Conservation (phyloP, 2,888 invertebrate species). For the Nematopogon swammerdamellus region DNA sequence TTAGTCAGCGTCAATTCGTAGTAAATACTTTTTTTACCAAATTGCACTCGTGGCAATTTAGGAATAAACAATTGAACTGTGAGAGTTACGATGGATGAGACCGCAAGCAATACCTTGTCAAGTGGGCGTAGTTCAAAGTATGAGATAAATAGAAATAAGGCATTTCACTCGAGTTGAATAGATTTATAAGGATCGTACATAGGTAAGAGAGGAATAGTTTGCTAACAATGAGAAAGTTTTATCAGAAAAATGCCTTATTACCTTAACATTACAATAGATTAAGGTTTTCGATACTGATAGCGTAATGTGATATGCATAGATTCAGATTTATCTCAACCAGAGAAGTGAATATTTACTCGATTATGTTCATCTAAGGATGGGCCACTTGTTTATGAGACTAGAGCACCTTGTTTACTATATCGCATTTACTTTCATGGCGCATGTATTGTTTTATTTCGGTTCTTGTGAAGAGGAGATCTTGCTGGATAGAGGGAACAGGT, state of each 20-base stretch:
- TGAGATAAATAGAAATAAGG: not conserved
- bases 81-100: too few relatives aligned
- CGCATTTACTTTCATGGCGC: too few relatives aligned
- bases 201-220: conserved; percentile 47
- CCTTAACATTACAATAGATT: conserved; percentile 8
- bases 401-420: too few relatives aligned
- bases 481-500: too few relatives aligned
- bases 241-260: conserved; percentile 53
- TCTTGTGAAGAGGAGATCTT: too few relatives aligned
- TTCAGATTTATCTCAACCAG: conserved; percentile 39
- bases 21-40: too few relatives aligned
- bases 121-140: not conserved
- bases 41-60: too few relatives aligned
- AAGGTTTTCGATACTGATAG: conserved; percentile 47
- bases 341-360: conserved; percentile 19
- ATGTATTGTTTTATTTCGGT: too few relatives aligned
- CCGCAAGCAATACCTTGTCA: not conserved
- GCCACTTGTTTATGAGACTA: too few relatives aligned
- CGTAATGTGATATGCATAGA: conserved; percentile 27
- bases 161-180: not conserved
- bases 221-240: conserved; percentile 50
- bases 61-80: too few relatives aligned
- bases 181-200: not conserved
- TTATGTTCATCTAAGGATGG: not conserved
- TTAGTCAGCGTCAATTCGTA: too few relatives aligned